Percentiles rank a stretch among this genome's conserved stretches.
Conservation (phyloP, 2,888 invertebrate genomes). For the Athalia cordata region DNA sequence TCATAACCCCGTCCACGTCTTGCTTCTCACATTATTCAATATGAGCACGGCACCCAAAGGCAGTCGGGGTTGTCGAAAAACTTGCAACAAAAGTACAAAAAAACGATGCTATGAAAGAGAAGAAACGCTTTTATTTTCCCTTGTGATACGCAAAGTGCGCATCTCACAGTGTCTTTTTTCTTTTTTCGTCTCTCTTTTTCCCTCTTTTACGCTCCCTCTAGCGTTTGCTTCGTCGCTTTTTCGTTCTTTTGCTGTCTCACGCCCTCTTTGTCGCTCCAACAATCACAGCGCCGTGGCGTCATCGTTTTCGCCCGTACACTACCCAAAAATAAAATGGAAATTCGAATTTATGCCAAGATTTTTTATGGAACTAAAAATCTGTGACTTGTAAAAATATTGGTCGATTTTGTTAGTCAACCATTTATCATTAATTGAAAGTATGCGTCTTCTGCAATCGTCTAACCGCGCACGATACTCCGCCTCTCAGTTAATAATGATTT, state of each 20-base stretch:
- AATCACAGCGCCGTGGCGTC: constrained; percentile 31
- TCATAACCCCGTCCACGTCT: constrained; percentile 26
- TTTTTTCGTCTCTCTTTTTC: constrained; percentile 42
- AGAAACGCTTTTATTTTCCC: constrained; percentile 30
- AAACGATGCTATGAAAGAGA: constrained; percentile 21
- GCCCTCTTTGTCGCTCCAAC: constrained; percentile 42
- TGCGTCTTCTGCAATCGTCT: too few species aligned
- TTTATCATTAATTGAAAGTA: too few species aligned
- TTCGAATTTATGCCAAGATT: constrained; percentile 12
- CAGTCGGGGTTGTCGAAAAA: neutral
- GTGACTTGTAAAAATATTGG: too few species aligned
- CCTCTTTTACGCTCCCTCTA: constrained; percentile 40
- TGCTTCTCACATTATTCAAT: constrained; percentile 10
- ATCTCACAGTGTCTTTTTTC: constrained; percentile 55
- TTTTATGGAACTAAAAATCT: constrained; percentile 12
- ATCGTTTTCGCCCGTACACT: constrained; percentile 22
- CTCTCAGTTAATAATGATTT: too few species aligned
- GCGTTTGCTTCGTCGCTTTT: neutral
- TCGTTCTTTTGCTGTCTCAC: constrained; percentile 5
- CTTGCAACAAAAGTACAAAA: constrained; percentile 10
- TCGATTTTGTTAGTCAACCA: too few species aligned
- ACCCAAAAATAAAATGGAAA: neutral
- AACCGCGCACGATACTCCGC: too few species aligned
- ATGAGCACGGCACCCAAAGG: neutral
- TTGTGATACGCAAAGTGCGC: constrained; percentile 56